Conservation (phyloP, 2,797 vertebrate genomes). For the Jordanella pulchra region DNA sequence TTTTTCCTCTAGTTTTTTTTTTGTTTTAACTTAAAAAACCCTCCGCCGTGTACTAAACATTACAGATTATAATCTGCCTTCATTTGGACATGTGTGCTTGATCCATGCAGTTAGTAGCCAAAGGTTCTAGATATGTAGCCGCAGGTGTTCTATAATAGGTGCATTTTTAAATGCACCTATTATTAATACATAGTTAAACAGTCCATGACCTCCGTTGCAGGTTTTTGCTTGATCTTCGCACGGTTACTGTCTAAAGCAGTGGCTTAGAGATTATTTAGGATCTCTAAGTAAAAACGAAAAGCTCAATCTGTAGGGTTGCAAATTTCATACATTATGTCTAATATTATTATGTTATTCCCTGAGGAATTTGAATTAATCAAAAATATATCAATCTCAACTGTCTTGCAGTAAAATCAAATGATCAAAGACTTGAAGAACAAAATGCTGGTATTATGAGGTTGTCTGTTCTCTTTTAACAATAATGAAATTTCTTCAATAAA, state of each 20-base stretch:
- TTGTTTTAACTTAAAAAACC: conserved; percentile 1
- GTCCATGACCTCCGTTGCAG: conserved; percentile 27
- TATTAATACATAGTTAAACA: conserved; percentile 10
- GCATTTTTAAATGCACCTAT: conserved; percentile 27
- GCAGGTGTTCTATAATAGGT: conserved; percentile 17
- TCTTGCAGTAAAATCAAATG: not conserved
- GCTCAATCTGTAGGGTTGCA: not conserved
- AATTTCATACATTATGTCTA: not conserved
- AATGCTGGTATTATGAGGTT: not conserved
- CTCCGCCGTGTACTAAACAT: conserved; percentile 16
- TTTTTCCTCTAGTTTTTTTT: conserved; percentile 1
- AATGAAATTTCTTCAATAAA: not conserved
- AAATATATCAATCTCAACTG: conserved; percentile 7
- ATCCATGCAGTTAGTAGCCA: conserved; percentile 35
- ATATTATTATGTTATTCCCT: conserved; percentile 13
- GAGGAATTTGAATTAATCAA: conserved; percentile 6
- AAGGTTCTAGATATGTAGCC: conserved; percentile 25
- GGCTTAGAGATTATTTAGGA: conserved; percentile 3
- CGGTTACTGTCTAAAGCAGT: conserved; percentile 47
- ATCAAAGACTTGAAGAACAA: not conserved
- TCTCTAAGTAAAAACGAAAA: not conserved
- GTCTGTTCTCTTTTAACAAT: not conserved
- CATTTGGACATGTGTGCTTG: conserved; percentile 15
- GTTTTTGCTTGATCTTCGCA: conserved; percentile 57
- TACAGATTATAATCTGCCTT: conserved; percentile 41